phyloP scores from a whole-genome alignment of 2,797 vertebrate species.

The Melanotaenia trifasciata region DNA sequence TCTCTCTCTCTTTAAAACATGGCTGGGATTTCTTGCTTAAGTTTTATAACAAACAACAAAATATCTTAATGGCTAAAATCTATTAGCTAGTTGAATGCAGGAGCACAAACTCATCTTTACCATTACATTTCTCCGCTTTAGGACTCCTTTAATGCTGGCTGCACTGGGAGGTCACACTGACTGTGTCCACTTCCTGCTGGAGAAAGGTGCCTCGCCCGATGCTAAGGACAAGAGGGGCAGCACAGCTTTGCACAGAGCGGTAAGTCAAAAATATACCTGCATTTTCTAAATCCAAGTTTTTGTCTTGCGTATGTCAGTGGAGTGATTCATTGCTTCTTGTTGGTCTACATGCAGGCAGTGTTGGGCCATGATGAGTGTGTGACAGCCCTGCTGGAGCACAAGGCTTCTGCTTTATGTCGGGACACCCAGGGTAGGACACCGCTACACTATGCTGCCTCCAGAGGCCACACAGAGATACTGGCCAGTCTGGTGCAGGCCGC shows the following conservation, averaged over 20 bases:
- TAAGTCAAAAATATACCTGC: slow-evolving; percentile 66
- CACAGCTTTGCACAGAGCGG: slow-evolving; percentile 93
- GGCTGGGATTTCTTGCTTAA: background rate
- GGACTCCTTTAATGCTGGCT: slow-evolving; percentile 95
- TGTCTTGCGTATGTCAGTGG: background rate
- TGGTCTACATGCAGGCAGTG: slow-evolving; percentile 82
- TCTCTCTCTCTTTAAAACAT: slow-evolving; percentile 2
- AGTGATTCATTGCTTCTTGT: background rate
- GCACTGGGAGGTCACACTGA: slow-evolving; percentile 93
- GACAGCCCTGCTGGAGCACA: slow-evolving; percentile 92
- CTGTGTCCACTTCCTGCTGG: slow-evolving; percentile 93
- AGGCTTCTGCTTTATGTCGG: slow-evolving; percentile 92
- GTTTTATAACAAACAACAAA: background rate
- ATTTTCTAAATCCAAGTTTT: background rate
- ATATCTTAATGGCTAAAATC: background rate
- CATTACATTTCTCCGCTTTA: slow-evolving; percentile 49
- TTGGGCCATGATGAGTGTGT: slow-evolving; percentile 93
- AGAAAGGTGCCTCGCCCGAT: slow-evolving; percentile 92
- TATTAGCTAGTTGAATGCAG: background rate
- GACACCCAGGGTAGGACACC: slow-evolving; percentile 93
- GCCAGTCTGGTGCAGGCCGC: slow-evolving; percentile 89
- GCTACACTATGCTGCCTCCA: slow-evolving; percentile 93
- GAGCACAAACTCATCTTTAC: background rate
- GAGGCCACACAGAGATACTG: slow-evolving; percentile 90
- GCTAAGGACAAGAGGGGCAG: slow-evolving; percentile 91